Conservation (phyloP, 2,797 vertebrate species). For the Urophycis tenuis region DNA sequence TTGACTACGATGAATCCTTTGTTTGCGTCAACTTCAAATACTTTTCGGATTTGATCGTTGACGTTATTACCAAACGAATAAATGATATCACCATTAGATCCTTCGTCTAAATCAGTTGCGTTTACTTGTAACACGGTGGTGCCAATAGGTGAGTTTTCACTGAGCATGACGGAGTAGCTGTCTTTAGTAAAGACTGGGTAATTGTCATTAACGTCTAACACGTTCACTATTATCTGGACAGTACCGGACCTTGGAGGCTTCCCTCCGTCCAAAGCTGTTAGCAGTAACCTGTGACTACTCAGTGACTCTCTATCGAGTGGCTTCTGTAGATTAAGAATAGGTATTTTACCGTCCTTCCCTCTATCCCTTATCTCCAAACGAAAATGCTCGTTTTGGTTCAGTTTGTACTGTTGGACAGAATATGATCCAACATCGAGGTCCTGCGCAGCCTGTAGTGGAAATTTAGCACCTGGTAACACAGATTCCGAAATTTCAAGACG, state of each 20-base stretch:
- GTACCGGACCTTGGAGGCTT: not conserved
- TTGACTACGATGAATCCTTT: slow-evolving; percentile 53
- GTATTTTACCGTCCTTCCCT: slow-evolving; percentile 61
- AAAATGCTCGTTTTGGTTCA: slow-evolving; percentile 63
- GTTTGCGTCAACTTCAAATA: slow-evolving; percentile 51
- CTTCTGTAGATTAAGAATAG: slow-evolving; percentile 63
- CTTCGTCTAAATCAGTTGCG: slow-evolving; percentile 60
- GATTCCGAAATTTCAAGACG: slow-evolving; percentile 65
- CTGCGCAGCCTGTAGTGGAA: slow-evolving; percentile 66
- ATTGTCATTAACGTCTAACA: not conserved
- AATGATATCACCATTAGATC: slow-evolving; percentile 40
- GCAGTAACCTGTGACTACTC: not conserved
- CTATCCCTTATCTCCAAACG: slow-evolving; percentile 61
- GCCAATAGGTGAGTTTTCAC: not conserved
- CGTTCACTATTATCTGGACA: not conserved
- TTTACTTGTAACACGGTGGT: slow-evolving; percentile 40
- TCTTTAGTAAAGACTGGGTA: not conserved
- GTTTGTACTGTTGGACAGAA: slow-evolving; percentile 57
- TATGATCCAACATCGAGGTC: slow-evolving; percentile 67
- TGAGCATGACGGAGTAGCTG: not conserved
- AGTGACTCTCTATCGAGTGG: slow-evolving; percentile 65
- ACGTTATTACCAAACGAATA: slow-evolving; percentile 49
- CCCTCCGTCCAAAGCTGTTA: not conserved
- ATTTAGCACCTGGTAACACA: slow-evolving; percentile 51
- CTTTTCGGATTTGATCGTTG: slow-evolving; percentile 18